Evolutionary conservation across 2,797 vertebrate genomes (phyloP).

Genomic region (Myotis pilosus): DNA sequence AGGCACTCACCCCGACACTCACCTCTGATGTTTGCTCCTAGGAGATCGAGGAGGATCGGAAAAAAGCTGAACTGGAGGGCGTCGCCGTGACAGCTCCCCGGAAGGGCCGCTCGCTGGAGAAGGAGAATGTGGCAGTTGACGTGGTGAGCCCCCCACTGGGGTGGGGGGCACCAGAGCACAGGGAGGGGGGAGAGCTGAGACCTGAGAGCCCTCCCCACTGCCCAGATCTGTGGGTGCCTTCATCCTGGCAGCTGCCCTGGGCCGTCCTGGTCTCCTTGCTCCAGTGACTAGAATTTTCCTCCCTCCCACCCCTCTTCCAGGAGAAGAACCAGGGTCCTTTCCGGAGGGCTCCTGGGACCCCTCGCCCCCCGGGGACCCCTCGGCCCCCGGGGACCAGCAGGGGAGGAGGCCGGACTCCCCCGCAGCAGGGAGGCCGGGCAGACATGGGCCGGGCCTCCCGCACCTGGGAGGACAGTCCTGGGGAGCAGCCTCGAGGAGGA

Average conservation of each 20-base stretch:
- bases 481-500: conserved; percentile 68
- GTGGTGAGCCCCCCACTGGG: conserved; percentile 75
- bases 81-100: conserved; percentile 89
- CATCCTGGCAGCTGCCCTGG: background rate
- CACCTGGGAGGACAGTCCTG: conserved; percentile 56
- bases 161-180: no score
- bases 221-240: background rate
- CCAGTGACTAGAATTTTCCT: background rate
- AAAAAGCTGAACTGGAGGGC: conserved; percentile 92
- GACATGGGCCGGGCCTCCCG: conserved; percentile 68
- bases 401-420: conserved; percentile 45
- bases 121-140: conserved; percentile 88
- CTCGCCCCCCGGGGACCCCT: background rate
- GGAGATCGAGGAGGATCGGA: conserved; percentile 95
- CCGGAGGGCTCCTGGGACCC: conserved; percentile 76
- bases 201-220: background rate
- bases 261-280: no score
- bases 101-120: conserved; percentile 86
- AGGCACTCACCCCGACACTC: fast-evolving
- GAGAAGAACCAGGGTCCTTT: conserved; percentile 87
- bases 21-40: conserved; percentile 37
- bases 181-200: background rate
- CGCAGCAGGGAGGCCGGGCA: conserved; percentile 58
- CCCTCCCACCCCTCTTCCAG: conserved; percentile 69
- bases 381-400: conserved; percentile 12